Conservation (phyloP, 2,888 invertebrate species). For the Germaria angustata region DNA sequence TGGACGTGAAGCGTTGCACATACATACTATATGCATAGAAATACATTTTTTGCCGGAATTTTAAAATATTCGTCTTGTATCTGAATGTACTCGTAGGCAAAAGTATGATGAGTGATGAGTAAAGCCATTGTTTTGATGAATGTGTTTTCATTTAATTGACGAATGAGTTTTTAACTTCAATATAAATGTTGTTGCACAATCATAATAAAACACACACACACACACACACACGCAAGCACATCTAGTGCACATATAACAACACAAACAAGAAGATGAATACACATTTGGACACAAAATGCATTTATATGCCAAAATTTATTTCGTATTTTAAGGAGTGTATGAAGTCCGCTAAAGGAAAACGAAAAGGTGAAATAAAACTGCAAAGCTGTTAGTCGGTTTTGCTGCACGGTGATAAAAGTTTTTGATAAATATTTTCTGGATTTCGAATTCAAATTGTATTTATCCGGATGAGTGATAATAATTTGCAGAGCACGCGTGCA, state of each 20-base stretch:
- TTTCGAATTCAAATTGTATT: neutral
- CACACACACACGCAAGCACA: neutral
- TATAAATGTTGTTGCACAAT: constrained; percentile 57
- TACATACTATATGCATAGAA: neutral
- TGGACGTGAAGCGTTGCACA: neutral
- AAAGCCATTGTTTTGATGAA: constrained; percentile 76
- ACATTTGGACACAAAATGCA: neutral
- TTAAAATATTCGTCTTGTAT: constrained; percentile 18
- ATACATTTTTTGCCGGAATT: neutral
- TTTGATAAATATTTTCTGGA: neutral
- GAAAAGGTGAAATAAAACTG: neutral
- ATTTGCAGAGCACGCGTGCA: too few species aligned
- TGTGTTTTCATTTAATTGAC: constrained; percentile 77
- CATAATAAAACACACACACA: constrained; percentile 17
- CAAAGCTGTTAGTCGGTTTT: neutral
- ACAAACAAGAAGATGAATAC: constrained; percentile 35
- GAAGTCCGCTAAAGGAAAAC: constrained; percentile 18
- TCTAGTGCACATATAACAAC: neutral
- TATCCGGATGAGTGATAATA: neutral
- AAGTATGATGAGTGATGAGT: constrained; percentile 64
- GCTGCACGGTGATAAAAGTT: neutral
- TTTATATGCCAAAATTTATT: neutral
- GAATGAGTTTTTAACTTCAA: constrained; percentile 76
- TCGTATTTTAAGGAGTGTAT: constrained; percentile 1
- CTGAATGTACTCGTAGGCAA: constrained; percentile 36